Evolutionary conservation across 2,113 vertebrate genomes (phyloP).

Genomic region (Salminus brasiliensis): DNA sequence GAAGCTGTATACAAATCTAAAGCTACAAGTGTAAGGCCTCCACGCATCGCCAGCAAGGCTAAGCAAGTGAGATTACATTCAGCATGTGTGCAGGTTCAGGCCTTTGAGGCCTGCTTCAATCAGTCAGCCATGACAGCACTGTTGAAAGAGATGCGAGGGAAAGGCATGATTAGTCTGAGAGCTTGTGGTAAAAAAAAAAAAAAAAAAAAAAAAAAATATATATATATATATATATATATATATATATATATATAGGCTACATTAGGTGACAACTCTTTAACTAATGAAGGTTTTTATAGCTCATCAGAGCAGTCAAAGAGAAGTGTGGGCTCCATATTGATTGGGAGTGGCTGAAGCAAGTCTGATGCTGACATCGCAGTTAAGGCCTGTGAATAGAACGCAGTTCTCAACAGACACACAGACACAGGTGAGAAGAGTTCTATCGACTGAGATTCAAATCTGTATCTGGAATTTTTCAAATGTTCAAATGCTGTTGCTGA

Average conservation of each 20-base stretch:
- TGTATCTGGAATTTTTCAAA: too few relatives aligned
- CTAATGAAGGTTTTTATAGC: conserved; percentile 1
- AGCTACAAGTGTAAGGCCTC: conserved; percentile 24
- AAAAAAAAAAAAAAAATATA: too few relatives aligned
- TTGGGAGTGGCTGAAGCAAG: neutral
- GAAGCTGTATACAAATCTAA: conserved; percentile 14
- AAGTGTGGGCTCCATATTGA: conserved; percentile 1
- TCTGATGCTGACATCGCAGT: neutral
- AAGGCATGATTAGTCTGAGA: neutral
- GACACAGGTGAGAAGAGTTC: too few relatives aligned
- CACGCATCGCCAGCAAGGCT: neutral
- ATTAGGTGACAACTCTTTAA: neutral
- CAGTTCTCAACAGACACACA: neutral
- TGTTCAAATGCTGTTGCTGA: too few relatives aligned
- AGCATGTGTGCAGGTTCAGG: neutral
- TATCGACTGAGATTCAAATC: too few relatives aligned
- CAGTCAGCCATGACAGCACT: neutral
- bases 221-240: too few relatives aligned
- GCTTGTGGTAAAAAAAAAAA: neutral
- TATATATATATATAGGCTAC: too few relatives aligned
- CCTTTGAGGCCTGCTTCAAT: neutral
- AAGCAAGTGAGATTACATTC: neutral
- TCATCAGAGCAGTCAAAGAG: conserved; percentile 7
- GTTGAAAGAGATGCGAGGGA: neutral
- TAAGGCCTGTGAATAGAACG: neutral